Base-by-base conservation (phyloP, 2,113 vertebrate species). In the Columba janthina region DNA sequence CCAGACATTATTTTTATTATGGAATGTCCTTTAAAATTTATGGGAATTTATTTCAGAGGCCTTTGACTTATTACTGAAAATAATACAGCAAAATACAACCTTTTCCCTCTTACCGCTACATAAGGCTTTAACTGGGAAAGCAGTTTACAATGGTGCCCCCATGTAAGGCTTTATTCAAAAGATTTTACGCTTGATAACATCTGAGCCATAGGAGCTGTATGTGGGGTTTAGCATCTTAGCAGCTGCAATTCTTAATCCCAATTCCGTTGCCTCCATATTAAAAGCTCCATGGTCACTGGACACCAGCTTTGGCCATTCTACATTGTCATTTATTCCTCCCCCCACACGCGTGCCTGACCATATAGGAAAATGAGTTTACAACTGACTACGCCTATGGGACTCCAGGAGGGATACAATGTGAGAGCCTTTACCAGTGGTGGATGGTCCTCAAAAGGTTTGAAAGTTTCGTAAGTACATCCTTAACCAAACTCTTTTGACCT, bases 251-350 rank as follows among this genome's bases (percentile, higher is more conserved):
- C 88, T 92, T 97, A 96, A 97, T 97, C 97, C 97, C 91, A 92
- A 97, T 97, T 97, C 97, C 90, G 46, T 89, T 97, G 96, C 97
- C 97, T 97, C 96, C 93, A 95, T 97, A 96, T 97, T 94, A 94
- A 96, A 88, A 81, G 88, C 96, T 96, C 96, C 95, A 95, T 90
- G 93, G 93, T 96, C 96, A 77, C 95, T 89, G 93, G 90, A 96
- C 93, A 85, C 72, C 29, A 58, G 77, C 93, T 97, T 95, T 97
- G 93, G 85, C 73, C 21, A 1, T 61, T 50, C 80, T n/a, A 53
- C 60, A 64, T 89, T 96, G 95, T 96, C 97, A 97, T 97, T 94
- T 95, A 96, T 93, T 85, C 96, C 86, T 93, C 50, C 40, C 54
- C 36, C 73, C 56, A 15, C 53, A 80, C 93, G 73, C 80, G 61